Conservation (phyloP, 1,140 invertebrate species). For the Catajapyx aquilonaris region DNA sequence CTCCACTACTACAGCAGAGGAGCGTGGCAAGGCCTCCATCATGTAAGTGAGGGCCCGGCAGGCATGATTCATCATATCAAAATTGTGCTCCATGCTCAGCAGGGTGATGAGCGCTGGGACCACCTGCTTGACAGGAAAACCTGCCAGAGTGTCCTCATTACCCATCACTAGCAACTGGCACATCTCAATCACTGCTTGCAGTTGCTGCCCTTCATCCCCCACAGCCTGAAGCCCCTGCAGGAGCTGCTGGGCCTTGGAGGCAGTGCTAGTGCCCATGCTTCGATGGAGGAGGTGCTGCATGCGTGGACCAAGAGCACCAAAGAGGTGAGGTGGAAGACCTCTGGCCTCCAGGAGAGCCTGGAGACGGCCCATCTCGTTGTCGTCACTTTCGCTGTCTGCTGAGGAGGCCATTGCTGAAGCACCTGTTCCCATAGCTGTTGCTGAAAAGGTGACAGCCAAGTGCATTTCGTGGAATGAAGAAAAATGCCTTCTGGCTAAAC, state of each 20-base stretch:
- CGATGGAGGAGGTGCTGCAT: slow-evolving; percentile 94
- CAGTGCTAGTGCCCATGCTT: slow-evolving; percentile 68
- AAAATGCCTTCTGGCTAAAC: too few relatives aligned
- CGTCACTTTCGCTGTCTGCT: slow-evolving; percentile 37
- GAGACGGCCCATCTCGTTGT: slow-evolving; percentile 67
- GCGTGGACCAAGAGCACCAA: slow-evolving; percentile 80
- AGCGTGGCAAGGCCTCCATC: slow-evolving; percentile 94
- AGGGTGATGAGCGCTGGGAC: slow-evolving; percentile 81
- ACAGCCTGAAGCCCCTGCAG: slow-evolving; percentile 78
- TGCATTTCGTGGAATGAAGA: too few relatives aligned
- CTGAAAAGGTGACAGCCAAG: too few relatives aligned
- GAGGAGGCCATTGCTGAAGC: slow-evolving; percentile 11
- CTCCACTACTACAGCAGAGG: slow-evolving; percentile 87
- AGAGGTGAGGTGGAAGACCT: slow-evolving; percentile 83
- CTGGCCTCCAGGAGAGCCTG: slow-evolving; percentile 82
- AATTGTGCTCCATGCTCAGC: slow-evolving; percentile 87
- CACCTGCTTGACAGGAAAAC: slow-evolving; percentile 93
- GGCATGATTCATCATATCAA: slow-evolving; percentile 99
- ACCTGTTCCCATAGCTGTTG: too few relatives aligned
- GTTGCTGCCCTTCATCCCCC: slow-evolving; percentile 88
- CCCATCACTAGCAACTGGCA: slow-evolving; percentile 98
- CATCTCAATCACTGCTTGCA: slow-evolving; percentile 96
- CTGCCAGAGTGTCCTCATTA: slow-evolving; percentile 94
- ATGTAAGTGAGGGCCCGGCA: slow-evolving; percentile 96
- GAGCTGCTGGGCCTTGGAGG: slow-evolving; percentile 82